Percentiles rank a stretch among this genome's conserved stretches.
Evolutionary conservation across 2,113 vertebrate genomes (phyloP).

Genomic region (human): DNA sequence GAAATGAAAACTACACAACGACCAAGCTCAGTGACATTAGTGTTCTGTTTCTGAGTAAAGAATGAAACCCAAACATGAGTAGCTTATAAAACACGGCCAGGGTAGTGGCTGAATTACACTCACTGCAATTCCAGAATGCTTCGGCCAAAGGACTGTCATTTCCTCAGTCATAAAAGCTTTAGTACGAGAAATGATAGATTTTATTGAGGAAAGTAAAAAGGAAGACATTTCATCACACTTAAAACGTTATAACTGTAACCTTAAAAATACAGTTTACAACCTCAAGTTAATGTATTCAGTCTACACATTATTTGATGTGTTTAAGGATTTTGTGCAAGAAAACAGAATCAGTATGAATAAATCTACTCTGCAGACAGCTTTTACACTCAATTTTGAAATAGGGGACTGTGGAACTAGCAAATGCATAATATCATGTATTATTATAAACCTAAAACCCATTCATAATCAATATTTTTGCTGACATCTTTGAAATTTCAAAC

Average conservation of each 20-base stretch:
- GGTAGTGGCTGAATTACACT: constrained; percentile 61
- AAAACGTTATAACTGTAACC: constrained; percentile 80
- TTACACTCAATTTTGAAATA: constrained; percentile 68
- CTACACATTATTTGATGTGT: constrained; percentile 76
- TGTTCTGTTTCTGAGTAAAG: constrained; percentile 53
- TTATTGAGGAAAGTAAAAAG: constrained; percentile 81
- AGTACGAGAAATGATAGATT: constrained; percentile 81
- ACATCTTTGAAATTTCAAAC: constrained; percentile 69
- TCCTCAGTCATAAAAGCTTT: constrained; percentile 79
- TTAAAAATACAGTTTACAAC: constrained; percentile 80
- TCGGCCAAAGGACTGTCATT: constrained; percentile 73
- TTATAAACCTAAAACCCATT: constrained; percentile 73
- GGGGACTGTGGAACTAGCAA: constrained; percentile 60
- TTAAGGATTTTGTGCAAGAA: constrained; percentile 69
- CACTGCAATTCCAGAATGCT: constrained; percentile 57
- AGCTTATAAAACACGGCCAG: constrained; percentile 35
- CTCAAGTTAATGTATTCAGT: constrained; percentile 80
- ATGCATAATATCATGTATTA: constrained; percentile 63
- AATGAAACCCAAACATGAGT: constrained; percentile 58
- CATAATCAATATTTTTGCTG: constrained; percentile 79
- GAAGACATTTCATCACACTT: constrained; percentile 81
- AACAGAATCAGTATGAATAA: constrained; percentile 67
- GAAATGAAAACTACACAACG: constrained; percentile 39
- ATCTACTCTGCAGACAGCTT: constrained; percentile 66
- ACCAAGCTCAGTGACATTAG: neutral